Percentiles rank a stretch among this genome's conserved stretches.
Conservation (phyloP, 2,888 invertebrate species). For the Suillia variegata region DNA sequence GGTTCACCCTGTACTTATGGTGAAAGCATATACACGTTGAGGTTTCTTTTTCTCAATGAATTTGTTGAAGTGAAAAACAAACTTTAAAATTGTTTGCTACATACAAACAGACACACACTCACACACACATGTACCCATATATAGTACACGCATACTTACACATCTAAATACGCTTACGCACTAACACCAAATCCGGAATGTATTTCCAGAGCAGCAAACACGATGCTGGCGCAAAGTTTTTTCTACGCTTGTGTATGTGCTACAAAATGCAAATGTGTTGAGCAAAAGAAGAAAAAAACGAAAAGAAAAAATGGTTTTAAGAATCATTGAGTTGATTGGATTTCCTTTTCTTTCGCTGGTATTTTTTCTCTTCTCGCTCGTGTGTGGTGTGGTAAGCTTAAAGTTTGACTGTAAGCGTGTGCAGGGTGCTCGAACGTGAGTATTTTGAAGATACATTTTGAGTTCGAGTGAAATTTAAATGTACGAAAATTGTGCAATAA, state of each 20-base stretch:
- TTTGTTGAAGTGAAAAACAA: constrained; percentile 17
- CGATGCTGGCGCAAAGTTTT: constrained; percentile 11
- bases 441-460: too few relatives aligned
- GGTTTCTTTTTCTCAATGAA: too few relatives aligned
- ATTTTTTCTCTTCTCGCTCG: too few relatives aligned
- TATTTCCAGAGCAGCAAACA: not conserved
- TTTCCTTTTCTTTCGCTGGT: constrained; percentile 12
- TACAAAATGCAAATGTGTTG: constrained; percentile 12
- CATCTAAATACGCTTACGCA: not conserved
- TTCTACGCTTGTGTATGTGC: constrained; percentile 4
- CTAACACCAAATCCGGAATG: not conserved
- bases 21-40: too few relatives aligned
- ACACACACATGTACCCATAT: not conserved
- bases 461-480: too few relatives aligned
- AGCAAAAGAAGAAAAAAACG: too few relatives aligned
- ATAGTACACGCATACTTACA: not conserved
- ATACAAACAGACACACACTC: not conserved
- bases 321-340: constrained; percentile 24
- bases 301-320: constrained; percentile 15
- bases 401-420: too few relatives aligned
- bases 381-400: too few relatives aligned
- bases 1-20: too few relatives aligned
- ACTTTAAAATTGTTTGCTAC: constrained; percentile 14
- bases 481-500: too few relatives aligned
- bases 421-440: too few relatives aligned